Base-by-base conservation (phyloP, 2,797 vertebrate genomes). In the Lacerta bilineata region DNA sequence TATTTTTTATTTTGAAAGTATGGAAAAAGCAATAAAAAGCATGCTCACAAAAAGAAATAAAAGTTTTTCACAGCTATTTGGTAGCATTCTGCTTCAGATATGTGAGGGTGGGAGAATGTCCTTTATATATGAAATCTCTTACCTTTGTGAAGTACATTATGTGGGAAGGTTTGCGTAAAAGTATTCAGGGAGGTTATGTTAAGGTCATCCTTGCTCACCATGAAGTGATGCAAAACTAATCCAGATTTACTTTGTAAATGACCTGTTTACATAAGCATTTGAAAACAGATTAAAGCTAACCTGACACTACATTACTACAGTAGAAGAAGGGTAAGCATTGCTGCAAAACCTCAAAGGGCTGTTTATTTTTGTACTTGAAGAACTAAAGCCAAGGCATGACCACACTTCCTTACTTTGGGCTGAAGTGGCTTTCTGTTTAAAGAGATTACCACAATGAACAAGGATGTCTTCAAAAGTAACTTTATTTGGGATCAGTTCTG, bases 181-280 rank as follows among this genome's bases (percentile, higher is more conserved):
- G 93, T 95, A 94, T 90, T 89, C 85, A 1, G 76, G 64, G 87
- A 94, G 97, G 97, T 97, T 95, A 92, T 84, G 87, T 89, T 46
- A 87, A 96, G 97, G 97, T 97, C 97, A 91, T 95, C 91, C 93
- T 89, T 94, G 91, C 93, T 96, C 95, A 95, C 96, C 95, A 96
- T 96, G 96, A 98, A 97, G 95, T 96, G 97, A 97, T 96, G 96
- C 97, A 96, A 96, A 97, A 96, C 97, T 98, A 98, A 99, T 99
- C 98, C 97, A 95, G 94, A 95, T 97, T 95, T 94, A 95, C 95
- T 92, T 94, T 94, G 97, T 97, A 98, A 97, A 97, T 97, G 94
- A 95, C 91, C 90, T 99, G 98, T 99, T 98, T 98, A 98, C 98
- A 96, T 93, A 97, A 96, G 96, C 95, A 97, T 98, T 98, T 97